Base-by-base conservation (phyloP, 2,797 vertebrate genomes). In the Dendrocincla tyrannina region DNA sequence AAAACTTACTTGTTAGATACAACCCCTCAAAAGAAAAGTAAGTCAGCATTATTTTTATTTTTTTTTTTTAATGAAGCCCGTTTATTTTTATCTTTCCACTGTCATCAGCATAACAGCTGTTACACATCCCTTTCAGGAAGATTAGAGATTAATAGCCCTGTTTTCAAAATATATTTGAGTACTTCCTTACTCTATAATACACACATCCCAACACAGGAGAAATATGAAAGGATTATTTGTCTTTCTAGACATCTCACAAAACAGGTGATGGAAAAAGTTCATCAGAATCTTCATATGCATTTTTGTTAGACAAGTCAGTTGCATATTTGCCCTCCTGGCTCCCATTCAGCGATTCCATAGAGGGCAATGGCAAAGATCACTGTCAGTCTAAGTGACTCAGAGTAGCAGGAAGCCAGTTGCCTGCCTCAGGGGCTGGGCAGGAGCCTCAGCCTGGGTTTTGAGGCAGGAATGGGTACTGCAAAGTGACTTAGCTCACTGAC, bases 11-110 rank as follows among this genome's bases (percentile, higher is more conserved):
- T 73, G 19, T 47, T 86, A 63, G 75, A 72, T n/a, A 56, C 6
- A 74, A 78, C 3, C 44, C 23, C 64, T 90, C 59, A 60, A 73
- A 80, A 89, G 33, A 55, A 55, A 84, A 46, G 42, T 41, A 7
- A 95, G 37, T 47, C 82, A 89, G 73, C 17, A 15, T 73, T 60
- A 9, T 25, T 64, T 63, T 24, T 39, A 39, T 60, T 9, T 17
- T 44, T 9, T 17, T 44, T 23, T 77, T 62, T 64, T 75, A 75
- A 85, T 10, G 28, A 94, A 95, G 83, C 53, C 42, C 3, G 28
- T 91, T 91, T 96, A 95, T 96, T 94, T 96, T 97, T 96, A 89
- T 95, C 91, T 92, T 94, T 89, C 80, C 44, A 67, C 88, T 96
- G 92, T 91, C 64, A 93, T 95, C 89, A 93, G 59, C 79, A 30